Evolutionary conservation across 2,888 invertebrate genomes (phyloP).

Genomic region (Lasius platythorax): DNA sequence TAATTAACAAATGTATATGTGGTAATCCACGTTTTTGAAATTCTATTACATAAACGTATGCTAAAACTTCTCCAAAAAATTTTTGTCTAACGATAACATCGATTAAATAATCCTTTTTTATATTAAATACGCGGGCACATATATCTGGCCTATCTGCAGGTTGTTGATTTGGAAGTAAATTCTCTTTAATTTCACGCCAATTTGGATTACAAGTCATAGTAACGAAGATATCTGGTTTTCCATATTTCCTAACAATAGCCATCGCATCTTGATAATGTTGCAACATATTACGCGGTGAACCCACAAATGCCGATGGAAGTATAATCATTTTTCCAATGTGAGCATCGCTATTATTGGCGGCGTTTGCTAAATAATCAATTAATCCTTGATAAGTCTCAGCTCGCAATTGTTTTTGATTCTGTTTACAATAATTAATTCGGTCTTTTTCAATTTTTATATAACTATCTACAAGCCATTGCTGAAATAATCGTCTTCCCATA

Average conservation of each 20-base stretch:
- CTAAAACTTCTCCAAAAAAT: conserved; percentile 60
- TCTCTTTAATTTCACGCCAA: conserved; percentile 69
- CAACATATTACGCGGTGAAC: conserved; percentile 66
- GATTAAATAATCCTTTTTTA: conserved; percentile 49
- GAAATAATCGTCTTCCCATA: background rate
- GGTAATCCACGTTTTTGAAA: conserved; percentile 68
- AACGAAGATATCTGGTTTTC: conserved; percentile 57
- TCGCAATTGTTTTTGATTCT: conserved; percentile 55
- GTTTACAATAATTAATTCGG: conserved; percentile 54
- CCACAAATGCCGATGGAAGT: conserved; percentile 64
- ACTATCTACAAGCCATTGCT: conserved; percentile 40
- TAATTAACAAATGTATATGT: conserved; percentile 58
- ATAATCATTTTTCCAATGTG: conserved; percentile 55
- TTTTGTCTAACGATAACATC: conserved; percentile 57
- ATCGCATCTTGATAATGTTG: conserved; percentile 70
- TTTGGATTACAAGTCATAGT: conserved; percentile 61
- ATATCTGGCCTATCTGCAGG: conserved; percentile 68
- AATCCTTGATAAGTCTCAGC: conserved; percentile 55
- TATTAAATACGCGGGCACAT: conserved; percentile 59
- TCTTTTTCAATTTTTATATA: conserved; percentile 60
- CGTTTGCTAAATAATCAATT: conserved; percentile 52
- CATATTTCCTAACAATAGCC: conserved; percentile 62
- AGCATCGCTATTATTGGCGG: conserved; percentile 32
- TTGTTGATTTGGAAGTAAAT: conserved; percentile 62
- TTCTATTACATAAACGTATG: conserved; percentile 65